Evolutionary conservation across 64 coral and sea anemone genomes (phyloP).

Genomic region (Stichodactyla helianthus): DNA sequence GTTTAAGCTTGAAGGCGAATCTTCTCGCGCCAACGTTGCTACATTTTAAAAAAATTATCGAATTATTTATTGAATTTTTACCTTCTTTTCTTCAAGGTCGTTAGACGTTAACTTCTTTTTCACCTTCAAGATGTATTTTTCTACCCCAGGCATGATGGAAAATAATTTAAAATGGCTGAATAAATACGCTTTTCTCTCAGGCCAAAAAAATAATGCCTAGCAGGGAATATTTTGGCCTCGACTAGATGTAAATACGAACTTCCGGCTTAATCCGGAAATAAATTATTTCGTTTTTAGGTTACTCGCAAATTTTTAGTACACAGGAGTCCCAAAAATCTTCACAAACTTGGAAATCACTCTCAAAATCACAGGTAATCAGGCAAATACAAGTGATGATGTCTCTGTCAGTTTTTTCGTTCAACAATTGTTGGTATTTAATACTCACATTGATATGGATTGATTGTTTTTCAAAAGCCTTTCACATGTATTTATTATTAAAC

Average conservation of each 20-base stretch:
- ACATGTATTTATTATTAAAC: no score
- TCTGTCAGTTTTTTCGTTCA: no score
- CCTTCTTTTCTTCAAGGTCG: slow-evolving; percentile 48
- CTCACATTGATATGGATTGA: no score
- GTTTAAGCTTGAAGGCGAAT: neutral
- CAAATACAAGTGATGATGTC: no score
- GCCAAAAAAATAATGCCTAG: neutral
- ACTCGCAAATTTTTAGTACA: neutral
- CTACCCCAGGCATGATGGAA: slow-evolving; percentile 32
- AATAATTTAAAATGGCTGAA: neutral
- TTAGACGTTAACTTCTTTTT: slow-evolving; percentile 49
- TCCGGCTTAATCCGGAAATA: neutral
- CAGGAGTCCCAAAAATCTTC: neutral
- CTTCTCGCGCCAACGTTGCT: neutral
- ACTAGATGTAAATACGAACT: neutral
- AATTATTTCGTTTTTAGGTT: neutral
- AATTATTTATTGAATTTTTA: neutral
- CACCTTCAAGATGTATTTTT: slow-evolving; percentile 54
- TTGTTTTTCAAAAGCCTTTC: no score
- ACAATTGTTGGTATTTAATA: no score
- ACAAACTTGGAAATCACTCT: no score
- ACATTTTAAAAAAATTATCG: neutral
- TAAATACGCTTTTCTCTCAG: neutral
- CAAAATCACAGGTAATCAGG: no score
- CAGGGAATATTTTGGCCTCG: slow-evolving; percentile 18